Base-by-base conservation (phyloP, 2,888 invertebrate species). In the Heliconius sara region DNA sequence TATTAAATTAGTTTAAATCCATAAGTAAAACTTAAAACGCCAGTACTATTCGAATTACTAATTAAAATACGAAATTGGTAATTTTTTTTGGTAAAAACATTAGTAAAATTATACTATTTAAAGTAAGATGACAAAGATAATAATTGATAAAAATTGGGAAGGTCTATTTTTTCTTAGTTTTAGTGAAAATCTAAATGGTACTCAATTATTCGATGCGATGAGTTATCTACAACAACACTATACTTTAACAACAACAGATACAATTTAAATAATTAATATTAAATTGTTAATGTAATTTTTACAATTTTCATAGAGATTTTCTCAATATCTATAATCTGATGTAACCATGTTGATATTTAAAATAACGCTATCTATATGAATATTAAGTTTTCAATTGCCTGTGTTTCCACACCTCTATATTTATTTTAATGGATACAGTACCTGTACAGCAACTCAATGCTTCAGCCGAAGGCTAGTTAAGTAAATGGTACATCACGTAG, bases 401-500 rank as follows among this genome's bases (percentile, higher is more conserved):
- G 60, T 73, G 34, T 73, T n/a, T 60, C 73, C 34, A 60, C 73
- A 57, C 30, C 16, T 73, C 34, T 34, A 34, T 16, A 60, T 73
- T 70, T 60, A 60, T 27, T n/a, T 73, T 34, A 60, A 73, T 60
- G 73, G n/a, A 73, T 57, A 73, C 57, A n/a, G 60, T 34, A 60
- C 57, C 16, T 73, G 34, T 25, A 13, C 30, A 73, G 60, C 27
- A 73, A 73, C 16, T 65, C 25, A 65, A 43, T 65, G 43, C 60
- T 74, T 16, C 30, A 78, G 78, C 78, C 68, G 43, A 25, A 30
- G 78, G 76, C 78, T 52, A 77, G 72, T 76, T 75, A 70, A 66
- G 65, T 63, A 76, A 82, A 75, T 66, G 66, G 47, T 77, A 70
- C 74, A 79, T 77, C 77, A 68, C 34, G 25, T 52, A 79, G 75